These are phyloP conservation scores for Nanorana parkeri DNA, from an alignment of 2,113 vertebrate species.

Conservation along the genomic window DNA sequence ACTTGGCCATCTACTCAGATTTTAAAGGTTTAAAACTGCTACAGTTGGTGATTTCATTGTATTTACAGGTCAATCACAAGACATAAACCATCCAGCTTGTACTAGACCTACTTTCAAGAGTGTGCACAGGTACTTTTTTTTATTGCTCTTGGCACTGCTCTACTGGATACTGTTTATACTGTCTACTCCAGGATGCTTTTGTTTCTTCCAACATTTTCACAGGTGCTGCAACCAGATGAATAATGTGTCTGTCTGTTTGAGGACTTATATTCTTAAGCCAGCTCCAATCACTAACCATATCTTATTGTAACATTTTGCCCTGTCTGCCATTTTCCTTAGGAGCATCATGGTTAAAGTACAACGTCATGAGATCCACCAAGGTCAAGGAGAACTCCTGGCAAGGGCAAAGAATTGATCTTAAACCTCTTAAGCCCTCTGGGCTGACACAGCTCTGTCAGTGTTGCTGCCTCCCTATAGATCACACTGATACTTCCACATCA, in stretches of 20 bases:
- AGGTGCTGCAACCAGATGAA: too few species aligned
- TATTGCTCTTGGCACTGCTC: too few species aligned
- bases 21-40: too few species aligned
- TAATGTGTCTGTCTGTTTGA: neutral
- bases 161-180: too few species aligned
- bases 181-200: neutral
- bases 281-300: neutral
- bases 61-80: too few species aligned
- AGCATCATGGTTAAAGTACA: constrained; percentile 25
- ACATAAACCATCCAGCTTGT: too few species aligned
- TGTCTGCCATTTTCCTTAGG: constrained; percentile 44
- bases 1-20: too few species aligned
- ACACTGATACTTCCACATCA: constrained; percentile 57
- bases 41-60: too few species aligned
- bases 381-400: constrained; percentile 64
- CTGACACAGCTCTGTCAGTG: constrained; percentile 50
- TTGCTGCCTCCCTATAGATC: constrained; percentile 43
- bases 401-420: constrained; percentile 65
- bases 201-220: neutral
- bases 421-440: constrained; percentile 18
- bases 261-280: neutral
- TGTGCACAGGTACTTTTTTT: too few species aligned
- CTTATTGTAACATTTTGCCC: constrained; percentile 11
- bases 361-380: neutral
- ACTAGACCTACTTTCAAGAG: too few species aligned